Percentiles rank a stretch among this genome's conserved stretches.
These are phyloP conservation scores for Saxidomus purpurata DNA, from an alignment of 1,140 invertebrate species.

Conservation along the genomic window DNA sequence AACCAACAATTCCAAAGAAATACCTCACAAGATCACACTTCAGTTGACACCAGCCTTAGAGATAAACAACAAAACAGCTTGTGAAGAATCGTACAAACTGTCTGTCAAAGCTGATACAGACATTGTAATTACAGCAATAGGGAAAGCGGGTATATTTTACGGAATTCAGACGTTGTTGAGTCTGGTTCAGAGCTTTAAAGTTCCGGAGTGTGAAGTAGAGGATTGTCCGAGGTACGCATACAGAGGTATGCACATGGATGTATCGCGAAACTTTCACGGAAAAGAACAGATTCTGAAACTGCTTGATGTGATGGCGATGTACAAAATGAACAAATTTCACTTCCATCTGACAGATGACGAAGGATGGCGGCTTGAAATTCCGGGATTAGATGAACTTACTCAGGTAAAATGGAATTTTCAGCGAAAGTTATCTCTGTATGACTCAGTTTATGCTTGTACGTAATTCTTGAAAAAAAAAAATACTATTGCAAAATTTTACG, in stretches of 20 bases:
- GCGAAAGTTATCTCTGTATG: too few relatives aligned
- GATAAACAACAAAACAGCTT: constrained; percentile 41
- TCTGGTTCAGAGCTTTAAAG: constrained; percentile 59
- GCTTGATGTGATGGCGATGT: constrained; percentile 82
- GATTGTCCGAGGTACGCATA: constrained; percentile 81
- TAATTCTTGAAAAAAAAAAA: too few relatives aligned
- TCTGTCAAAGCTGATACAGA: constrained; percentile 58
- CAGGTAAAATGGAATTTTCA: too few relatives aligned
- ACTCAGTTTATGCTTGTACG: too few relatives aligned
- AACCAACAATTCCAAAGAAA: constrained; percentile 42
- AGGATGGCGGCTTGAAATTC: constrained; percentile 83
- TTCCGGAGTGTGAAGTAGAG: constrained; percentile 65
- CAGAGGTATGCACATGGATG: constrained; percentile 83
- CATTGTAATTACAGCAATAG: constrained; percentile 65
- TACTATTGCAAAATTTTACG: too few relatives aligned
- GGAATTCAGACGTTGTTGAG: constrained; percentile 79
- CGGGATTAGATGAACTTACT: constrained; percentile 81
- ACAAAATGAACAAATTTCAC: constrained; percentile 84
- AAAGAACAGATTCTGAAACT: constrained; percentile 77
- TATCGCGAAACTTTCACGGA: constrained; percentile 81
- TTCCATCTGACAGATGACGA: constrained; percentile 85
- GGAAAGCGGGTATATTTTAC: constrained; percentile 76
- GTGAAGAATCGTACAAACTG: constrained; percentile 72
- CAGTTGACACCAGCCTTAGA: constrained; percentile 2
- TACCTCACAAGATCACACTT: constrained; percentile 11